phyloP scores from a whole-genome alignment of 2,797 vertebrate species.

The Clarias laeviceps region DNA sequence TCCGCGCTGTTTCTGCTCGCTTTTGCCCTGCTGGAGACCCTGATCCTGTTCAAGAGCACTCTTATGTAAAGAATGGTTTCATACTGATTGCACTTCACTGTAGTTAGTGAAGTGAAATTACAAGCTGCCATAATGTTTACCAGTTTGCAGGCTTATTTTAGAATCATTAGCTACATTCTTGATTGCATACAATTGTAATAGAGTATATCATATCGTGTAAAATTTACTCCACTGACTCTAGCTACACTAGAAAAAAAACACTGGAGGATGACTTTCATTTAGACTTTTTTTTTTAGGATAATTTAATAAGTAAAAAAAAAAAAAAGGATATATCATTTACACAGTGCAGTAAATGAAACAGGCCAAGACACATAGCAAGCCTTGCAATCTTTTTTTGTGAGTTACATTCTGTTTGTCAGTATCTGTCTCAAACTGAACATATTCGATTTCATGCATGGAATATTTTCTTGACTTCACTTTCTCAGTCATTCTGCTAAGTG shows the following conservation, averaged over 20 bases:
- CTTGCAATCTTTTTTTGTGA: neutral
- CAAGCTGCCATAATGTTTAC: neutral
- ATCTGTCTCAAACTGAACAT: neutral
- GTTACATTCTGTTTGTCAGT: neutral
- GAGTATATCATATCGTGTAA: neutral
- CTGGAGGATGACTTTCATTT: too few species aligned
- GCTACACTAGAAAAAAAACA: neutral
- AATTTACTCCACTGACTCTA: neutral
- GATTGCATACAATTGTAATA: neutral
- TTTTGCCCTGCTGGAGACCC: slow-evolving; percentile 38
- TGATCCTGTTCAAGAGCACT: slow-evolving; percentile 21
- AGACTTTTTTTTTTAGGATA: neutral
- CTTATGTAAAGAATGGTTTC: slow-evolving; percentile 24
- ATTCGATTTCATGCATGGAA: neutral
- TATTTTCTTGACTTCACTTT: neutral
- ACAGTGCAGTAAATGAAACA: neutral
- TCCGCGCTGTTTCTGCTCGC: slow-evolving; percentile 36
- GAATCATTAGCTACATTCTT: neutral
- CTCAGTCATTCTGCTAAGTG: neutral
- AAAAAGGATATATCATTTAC: neutral
- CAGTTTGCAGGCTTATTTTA: neutral
- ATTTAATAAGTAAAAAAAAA: neutral
- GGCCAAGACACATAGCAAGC: neutral
- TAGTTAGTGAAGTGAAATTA: slow-evolving; percentile 1
- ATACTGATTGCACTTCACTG: slow-evolving; percentile 27